Percentiles rank a stretch among this genome's conserved stretches.
Conservation (phyloP, 1,140 invertebrate species). For the Macrocentrus cingulum region DNA sequence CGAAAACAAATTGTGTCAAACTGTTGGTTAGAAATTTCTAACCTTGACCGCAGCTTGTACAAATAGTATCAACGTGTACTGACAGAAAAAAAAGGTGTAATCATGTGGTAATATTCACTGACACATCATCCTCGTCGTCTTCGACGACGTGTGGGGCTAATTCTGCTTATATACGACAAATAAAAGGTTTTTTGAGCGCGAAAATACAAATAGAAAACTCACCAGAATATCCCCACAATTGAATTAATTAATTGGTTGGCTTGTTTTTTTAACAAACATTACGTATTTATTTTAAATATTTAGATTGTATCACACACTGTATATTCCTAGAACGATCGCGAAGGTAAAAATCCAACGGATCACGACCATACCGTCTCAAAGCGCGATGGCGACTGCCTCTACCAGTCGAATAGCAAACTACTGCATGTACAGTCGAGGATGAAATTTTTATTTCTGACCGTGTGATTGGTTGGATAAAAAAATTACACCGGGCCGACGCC, state of each 20-base stretch:
- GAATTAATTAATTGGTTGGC: neutral
- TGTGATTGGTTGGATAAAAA: constrained; percentile 18
- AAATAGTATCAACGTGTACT: neutral
- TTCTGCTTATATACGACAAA: neutral
- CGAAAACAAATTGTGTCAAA: no score
- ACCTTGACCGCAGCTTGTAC: no score
- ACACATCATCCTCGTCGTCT: no score
- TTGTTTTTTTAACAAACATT: no score
- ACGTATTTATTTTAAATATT: no score
- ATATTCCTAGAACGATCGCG: constrained; percentile 1
- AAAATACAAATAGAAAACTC: neutral
- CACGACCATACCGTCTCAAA: constrained; percentile 43
- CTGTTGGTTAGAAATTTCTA: no score
- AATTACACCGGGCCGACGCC: neutral
- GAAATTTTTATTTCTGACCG: constrained; percentile 30
- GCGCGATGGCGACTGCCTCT: constrained; percentile 47
- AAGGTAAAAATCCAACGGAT: constrained; percentile 23
- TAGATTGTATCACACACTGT: neutral
- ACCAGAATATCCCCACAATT: neutral
- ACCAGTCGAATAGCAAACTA: constrained; percentile 40
- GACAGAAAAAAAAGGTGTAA: constrained; percentile 30
- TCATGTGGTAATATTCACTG: no score
- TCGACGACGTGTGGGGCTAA: no score
- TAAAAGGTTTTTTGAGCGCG: neutral
- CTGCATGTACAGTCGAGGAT: constrained; percentile 33